A percentile compares a stretch with the other conserved stretches of the same genome.
Conservation (phyloP, 2,888 invertebrate species). For the Ctenicera cuprea region DNA sequence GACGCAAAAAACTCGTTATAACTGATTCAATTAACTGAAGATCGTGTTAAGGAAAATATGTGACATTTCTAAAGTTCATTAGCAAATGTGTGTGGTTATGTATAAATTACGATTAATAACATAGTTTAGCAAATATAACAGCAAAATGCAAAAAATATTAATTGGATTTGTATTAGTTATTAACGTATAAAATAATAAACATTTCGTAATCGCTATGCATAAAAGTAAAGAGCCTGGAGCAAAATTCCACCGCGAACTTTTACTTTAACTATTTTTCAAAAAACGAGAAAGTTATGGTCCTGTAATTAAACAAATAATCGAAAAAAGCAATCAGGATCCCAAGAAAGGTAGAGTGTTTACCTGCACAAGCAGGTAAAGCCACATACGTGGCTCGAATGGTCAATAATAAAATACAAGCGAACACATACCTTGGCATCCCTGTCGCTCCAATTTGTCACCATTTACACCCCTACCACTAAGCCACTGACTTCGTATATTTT, state of each 20-base stretch:
- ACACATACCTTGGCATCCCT: constrained; percentile 56
- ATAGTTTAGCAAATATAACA: background rate
- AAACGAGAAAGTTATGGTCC: background rate
- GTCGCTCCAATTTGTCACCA: constrained; percentile 57
- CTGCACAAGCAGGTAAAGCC: constrained; percentile 62
- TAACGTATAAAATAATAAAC: constrained; percentile 17
- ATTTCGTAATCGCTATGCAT: constrained; percentile 13
- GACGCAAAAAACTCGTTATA: background rate
- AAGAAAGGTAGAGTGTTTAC: constrained; percentile 57
- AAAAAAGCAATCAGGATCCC: constrained; percentile 44
- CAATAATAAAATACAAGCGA: constrained; percentile 57
- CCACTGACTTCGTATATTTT: constrained; percentile 56
- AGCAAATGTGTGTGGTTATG: background rate
- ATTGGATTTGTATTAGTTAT: background rate
- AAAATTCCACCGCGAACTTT: constrained; percentile 23
- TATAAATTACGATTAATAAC: constrained; percentile 6
- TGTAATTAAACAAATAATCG: background rate
- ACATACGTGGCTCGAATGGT: constrained; percentile 65
- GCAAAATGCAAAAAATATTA: background rate
- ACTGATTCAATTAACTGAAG: background rate
- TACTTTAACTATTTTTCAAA: constrained; percentile 11
- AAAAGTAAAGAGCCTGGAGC: background rate
- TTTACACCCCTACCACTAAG: constrained; percentile 59
- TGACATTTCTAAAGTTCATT: background rate
- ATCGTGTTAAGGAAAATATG: background rate